A percentile compares a stretch with the other conserved stretches of the same genome.
phyloP scores from a whole-genome alignment of 2,797 vertebrate species.

The Characodon lateralis region DNA sequence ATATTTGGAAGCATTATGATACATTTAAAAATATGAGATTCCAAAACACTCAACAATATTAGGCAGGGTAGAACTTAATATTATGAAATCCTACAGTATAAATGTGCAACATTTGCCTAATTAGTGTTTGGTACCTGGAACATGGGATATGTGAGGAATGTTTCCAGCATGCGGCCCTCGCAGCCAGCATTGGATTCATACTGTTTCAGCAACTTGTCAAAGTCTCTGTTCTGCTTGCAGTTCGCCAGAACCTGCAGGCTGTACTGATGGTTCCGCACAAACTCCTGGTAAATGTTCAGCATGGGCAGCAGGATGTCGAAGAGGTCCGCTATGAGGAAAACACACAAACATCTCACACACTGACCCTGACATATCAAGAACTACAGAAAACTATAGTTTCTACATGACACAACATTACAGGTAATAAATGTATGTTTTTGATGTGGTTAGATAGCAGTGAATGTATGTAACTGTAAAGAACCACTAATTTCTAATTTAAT shows the following conservation, averaged over 20 bases:
- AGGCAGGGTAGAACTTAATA: too few species aligned
- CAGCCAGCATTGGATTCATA: conserved; percentile 93
- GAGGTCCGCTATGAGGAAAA: conserved; percentile 83
- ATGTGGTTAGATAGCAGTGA: neutral
- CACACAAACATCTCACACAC: neutral
- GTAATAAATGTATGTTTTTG: neutral
- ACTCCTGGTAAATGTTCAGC: conserved; percentile 97
- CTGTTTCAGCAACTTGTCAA: conserved; percentile 95
- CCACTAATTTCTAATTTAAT: neutral
- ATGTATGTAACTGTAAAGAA: neutral
- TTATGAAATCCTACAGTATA: too few species aligned
- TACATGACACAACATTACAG: neutral
- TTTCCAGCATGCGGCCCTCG: conserved; percentile 93
- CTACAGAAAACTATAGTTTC: neutral
- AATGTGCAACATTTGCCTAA: neutral
- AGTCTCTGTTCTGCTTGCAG: conserved; percentile 96
- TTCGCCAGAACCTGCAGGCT: conserved; percentile 95
- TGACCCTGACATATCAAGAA: neutral
- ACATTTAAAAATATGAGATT: too few species aligned
- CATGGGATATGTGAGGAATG: conserved; percentile 95
- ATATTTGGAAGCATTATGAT: too few species aligned
- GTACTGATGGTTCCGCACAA: conserved; percentile 95
- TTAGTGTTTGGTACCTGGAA: conserved; percentile 85
- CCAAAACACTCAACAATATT: too few species aligned
- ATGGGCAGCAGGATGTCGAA: conserved; percentile 95